phyloP scores from a whole-genome alignment of 2,888 invertebrate species.

The Dynastes maya region DNA sequence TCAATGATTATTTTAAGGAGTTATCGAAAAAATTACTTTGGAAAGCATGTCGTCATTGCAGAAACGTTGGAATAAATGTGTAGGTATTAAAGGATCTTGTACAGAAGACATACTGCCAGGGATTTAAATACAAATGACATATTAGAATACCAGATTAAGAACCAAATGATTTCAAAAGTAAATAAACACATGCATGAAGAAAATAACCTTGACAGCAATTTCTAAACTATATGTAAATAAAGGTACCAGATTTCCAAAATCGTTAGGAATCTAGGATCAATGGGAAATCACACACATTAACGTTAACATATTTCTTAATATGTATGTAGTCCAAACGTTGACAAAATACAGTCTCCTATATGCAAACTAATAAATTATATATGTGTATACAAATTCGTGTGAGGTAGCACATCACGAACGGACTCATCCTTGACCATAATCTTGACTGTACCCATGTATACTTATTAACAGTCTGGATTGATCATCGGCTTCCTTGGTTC shows the following conservation, averaged over 20 bases:
- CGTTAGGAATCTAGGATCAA: no score
- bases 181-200: no score
- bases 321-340: slow-evolving; percentile 14
- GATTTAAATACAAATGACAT: no score
- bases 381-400: neutral
- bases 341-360: slow-evolving; percentile 11
- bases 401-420: neutral
- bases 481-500: slow-evolving; percentile 34
- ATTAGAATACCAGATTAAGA: neutral
- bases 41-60: no score
- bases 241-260: neutral
- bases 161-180: neutral
- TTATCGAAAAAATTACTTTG: no score
- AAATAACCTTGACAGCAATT: neutral
- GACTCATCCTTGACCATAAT: slow-evolving; percentile 41
- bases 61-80: no score
- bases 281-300: neutral
- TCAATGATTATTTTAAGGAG: no score
- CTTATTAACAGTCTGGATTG: slow-evolving; percentile 40
- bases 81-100: no score
- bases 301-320: neutral
- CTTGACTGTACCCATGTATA: slow-evolving; percentile 7
- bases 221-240: slow-evolving; percentile 2
- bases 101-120: no score
- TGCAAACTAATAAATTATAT: neutral